Conservation (phyloP, 2,888 invertebrate genomes). For the Drosophila neonasuta region DNA sequence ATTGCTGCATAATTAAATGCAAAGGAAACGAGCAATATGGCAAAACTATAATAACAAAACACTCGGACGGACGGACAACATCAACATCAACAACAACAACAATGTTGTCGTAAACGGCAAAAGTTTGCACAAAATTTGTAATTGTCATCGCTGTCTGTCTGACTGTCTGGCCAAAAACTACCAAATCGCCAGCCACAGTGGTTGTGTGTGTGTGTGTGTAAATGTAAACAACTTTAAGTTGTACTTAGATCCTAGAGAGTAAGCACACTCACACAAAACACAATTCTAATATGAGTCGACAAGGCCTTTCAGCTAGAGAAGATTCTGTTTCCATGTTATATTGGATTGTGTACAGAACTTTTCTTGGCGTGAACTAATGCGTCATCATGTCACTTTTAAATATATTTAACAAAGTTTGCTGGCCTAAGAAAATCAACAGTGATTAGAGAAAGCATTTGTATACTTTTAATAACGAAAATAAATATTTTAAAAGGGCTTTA, state of each 20-base stretch:
- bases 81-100: conserved; percentile 16
- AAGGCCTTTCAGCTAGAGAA: not conserved
- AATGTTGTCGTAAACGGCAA: conserved; percentile 27
- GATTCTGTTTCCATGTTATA: not conserved
- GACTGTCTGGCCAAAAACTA: conserved; percentile 14
- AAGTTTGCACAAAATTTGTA: conserved; percentile 64
- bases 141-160: conserved; percentile 59
- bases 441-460: too few relatives aligned
- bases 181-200: conserved; percentile 30
- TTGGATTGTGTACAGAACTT: not conserved
- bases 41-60: conserved; percentile 51
- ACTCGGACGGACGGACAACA: conserved; percentile 9
- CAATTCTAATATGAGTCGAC: not conserved
- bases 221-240: conserved; percentile 15
- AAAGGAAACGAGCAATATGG: conserved; percentile 66
- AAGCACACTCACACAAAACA: conserved; percentile 13
- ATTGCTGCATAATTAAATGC: conserved; percentile 61
- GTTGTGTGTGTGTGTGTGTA: conserved; percentile 20
- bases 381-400: too few relatives aligned
- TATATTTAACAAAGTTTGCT: too few relatives aligned
- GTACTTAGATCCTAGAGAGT: conserved; percentile 5
- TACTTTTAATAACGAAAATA: too few relatives aligned
- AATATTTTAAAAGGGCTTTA: too few relatives aligned
- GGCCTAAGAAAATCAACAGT: too few relatives aligned
- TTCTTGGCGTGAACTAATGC: not conserved